These are phyloP conservation scores for Pseudomugil tenellus DNA, from an alignment of 2,797 vertebrate species.

Conservation along the genomic window DNA sequence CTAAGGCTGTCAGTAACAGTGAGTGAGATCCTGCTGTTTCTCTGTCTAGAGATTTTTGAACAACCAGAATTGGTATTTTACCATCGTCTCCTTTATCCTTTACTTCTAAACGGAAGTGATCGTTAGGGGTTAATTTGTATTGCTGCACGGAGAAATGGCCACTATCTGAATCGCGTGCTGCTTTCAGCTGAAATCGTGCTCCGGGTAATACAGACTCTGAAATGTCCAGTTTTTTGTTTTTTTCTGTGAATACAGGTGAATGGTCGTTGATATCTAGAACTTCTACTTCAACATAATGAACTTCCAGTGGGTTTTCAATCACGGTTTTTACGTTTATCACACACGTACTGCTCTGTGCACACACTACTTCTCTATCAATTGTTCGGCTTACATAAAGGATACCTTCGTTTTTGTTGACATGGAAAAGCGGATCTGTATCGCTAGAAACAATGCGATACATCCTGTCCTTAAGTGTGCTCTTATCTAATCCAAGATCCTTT, in stretches of 20 bases:
- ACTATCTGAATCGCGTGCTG: slow-evolving; percentile 63
- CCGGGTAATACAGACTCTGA: slow-evolving; percentile 56
- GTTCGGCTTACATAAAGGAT: slow-evolving; percentile 75
- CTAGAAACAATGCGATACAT: slow-evolving; percentile 77
- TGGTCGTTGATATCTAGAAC: slow-evolving; percentile 75
- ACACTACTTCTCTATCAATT: slow-evolving; percentile 81
- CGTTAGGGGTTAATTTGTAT: slow-evolving; percentile 66
- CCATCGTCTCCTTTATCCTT: slow-evolving; percentile 61
- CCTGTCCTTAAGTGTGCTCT: slow-evolving; percentile 56
- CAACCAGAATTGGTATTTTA: slow-evolving; percentile 63
- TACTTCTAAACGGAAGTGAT: slow-evolving; percentile 67
- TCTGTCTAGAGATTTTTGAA: slow-evolving; percentile 63
- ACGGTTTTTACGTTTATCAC: slow-evolving; percentile 75
- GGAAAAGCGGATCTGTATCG: slow-evolving; percentile 63
- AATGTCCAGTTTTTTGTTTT: slow-evolving; percentile 53
- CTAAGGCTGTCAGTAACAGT: slow-evolving; percentile 39
- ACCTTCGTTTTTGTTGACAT: slow-evolving; percentile 80
- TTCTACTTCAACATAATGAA: slow-evolving; percentile 64
- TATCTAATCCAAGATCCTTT: slow-evolving; percentile 79
- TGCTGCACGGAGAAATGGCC: slow-evolving; percentile 63
- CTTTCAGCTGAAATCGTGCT: slow-evolving; percentile 52
- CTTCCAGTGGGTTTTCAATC: slow-evolving; percentile 68
- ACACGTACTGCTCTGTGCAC: slow-evolving; percentile 62
- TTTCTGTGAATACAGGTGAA: slow-evolving; percentile 56
- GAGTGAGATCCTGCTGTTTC: slow-evolving; percentile 11